phyloP scores from a whole-genome alignment of 2,113 vertebrate genomes.

The Ascaphus truei region DNA sequence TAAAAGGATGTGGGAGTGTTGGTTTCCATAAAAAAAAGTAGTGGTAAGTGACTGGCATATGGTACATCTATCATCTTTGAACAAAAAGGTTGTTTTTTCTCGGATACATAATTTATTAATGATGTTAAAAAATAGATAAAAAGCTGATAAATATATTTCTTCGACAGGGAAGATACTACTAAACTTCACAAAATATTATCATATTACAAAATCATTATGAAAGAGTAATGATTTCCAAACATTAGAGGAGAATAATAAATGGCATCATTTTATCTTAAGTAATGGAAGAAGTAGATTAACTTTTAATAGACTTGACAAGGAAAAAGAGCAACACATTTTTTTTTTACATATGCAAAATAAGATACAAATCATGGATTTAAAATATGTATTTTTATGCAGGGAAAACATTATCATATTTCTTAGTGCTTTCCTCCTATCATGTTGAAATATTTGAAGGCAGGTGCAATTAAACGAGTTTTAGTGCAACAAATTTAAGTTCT shows the following conservation, averaged over 20 bases:
- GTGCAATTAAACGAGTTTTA: too few species aligned
- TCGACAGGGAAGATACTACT: not conserved
- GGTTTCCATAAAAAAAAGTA: not conserved
- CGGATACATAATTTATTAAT: not conserved
- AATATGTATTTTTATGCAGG: conserved; percentile 4
- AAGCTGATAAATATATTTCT: not conserved
- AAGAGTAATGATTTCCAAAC: conserved; percentile 10
- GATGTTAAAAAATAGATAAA: conserved; percentile 11
- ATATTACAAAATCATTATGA: conserved; percentile 7
- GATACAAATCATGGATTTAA: not conserved
- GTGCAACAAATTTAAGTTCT: too few species aligned
- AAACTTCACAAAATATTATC: not conserved
- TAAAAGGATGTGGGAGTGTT: not conserved
- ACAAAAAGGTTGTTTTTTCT: not conserved
- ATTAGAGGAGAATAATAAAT: conserved; percentile 17
- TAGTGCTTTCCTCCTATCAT: not conserved
- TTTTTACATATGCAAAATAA: conserved; percentile 14
- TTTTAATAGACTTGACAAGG: conserved; percentile 22
- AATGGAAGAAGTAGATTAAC: not conserved
- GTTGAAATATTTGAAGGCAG: not conserved
- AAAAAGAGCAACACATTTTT: not conserved
- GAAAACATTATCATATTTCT: not conserved
- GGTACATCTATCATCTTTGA: not conserved
- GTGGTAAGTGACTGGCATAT: not conserved
- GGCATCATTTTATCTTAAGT: not conserved